These are phyloP conservation scores for Agonopterix heracliana DNA, from an alignment of 2,888 invertebrate species.

Conservation along the genomic window DNA sequence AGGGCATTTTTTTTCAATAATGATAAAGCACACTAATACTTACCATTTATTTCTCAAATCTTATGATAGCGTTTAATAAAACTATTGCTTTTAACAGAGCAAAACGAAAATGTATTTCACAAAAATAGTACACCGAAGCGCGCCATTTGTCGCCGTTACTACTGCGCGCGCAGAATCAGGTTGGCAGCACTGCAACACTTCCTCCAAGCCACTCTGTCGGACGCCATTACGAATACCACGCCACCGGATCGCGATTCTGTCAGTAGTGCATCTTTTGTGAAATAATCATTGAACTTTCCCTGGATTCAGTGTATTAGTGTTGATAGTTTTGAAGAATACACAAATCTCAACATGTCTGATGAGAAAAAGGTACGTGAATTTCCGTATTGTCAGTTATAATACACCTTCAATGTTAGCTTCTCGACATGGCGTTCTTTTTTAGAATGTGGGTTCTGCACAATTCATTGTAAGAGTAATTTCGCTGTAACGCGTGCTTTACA, in stretches of 20 bases:
- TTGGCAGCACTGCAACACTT: constrained; percentile 63
- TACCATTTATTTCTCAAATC: too few relatives aligned
- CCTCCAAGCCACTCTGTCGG: constrained; percentile 56
- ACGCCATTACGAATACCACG: constrained; percentile 75
- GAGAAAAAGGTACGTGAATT: constrained; percentile 77
- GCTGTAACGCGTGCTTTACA: not conserved
- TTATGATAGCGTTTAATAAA: too few relatives aligned
- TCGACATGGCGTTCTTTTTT: constrained; percentile 65
- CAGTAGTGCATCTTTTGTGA: constrained; percentile 52
- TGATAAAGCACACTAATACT: not conserved
- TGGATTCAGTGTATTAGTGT: constrained; percentile 38
- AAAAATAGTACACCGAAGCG: constrained; percentile 43
- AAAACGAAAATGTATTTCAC: not conserved
- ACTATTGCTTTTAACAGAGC: not conserved
- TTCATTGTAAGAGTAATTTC: not conserved
- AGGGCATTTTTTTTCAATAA: not conserved
- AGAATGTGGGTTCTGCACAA: constrained; percentile 48
- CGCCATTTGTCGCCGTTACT: constrained; percentile 49
- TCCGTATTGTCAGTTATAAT: constrained; percentile 48
- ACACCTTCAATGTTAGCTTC: constrained; percentile 25
- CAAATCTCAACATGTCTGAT: constrained; percentile 75
- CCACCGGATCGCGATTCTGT: constrained; percentile 60
- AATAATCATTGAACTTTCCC: constrained; percentile 35
- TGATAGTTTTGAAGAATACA: constrained; percentile 39
- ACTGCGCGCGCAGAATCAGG: constrained; percentile 39